Base-by-base conservation (phyloP, 1,140 invertebrate species). In the Heliothis subflexa region DNA sequence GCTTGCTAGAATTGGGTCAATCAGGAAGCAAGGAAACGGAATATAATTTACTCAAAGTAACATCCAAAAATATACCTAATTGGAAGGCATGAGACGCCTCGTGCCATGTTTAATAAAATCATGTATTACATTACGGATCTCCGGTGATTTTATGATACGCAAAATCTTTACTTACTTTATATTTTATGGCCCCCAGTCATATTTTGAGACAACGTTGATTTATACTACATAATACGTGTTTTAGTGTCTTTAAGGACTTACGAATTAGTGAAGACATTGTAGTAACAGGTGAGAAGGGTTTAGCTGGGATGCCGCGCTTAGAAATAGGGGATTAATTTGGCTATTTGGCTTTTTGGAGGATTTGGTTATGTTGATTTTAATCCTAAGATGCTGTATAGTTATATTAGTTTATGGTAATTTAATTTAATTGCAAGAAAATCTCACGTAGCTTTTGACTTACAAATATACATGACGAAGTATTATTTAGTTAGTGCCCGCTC, bases 181-280 rank as follows among this genome's bases (percentile, higher is more conserved):
- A 57, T 72, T 59, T 73, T 59, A 59, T 55, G 16, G 47, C 71
- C 10, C 14, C 49, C 71, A 25, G 21, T 25, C 21, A 18, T 73
- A 54, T 59, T 47, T 47, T 18, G 71, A 33, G 54, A 49, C 54
- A 52, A 33, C 52, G 18, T 73, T 21, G 59, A 73, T 73, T 73
- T 73, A 73, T 59, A 59, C 40, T 59, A 59, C 59, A 59, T 73
- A 59, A 54, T 55, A 40, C 54, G 13, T 59, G 71, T 73, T 73
- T 73, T 59, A 73, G 54, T 73, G 59, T 16, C 47, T 73, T 54
- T 59, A 73, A 59, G 59, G 54, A 40, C 71, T 59, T 40, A 21
- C 40, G 54, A 73, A 73, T 73, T 73, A 59, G 71, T 5, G 59
- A 55, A 16, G 54, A 73, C 59, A 73, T 59, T 28, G 45, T 16